Evolutionary conservation across 2,888 invertebrate genomes (phyloP), one percentile per base, ranked within the genome.

Genomic region (Phrixothrix hirtus): DNA sequence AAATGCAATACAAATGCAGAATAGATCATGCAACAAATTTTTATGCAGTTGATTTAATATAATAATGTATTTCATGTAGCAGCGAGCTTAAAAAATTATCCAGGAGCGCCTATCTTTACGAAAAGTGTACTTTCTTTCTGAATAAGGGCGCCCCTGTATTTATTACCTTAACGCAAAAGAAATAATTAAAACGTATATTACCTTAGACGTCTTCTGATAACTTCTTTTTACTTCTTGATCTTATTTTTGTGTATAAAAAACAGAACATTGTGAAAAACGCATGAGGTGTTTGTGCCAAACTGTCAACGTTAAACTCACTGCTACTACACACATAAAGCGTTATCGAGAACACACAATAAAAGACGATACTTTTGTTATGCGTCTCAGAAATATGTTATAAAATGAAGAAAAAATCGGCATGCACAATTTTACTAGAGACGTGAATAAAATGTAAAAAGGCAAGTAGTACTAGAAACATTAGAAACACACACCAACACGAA

Each of bases 1-100:
- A 42, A 53, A 42, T 41, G 16, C 53, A 53, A 41, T 53, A 42
- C 53, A 42, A 43, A 53, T 53, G 53, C 53, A 53, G 32, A 46
- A 38, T 43, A 38, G 12, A 38, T n/a, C 53, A 53, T 53, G 53
- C 53, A 53, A 17, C 38, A 51, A 38, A 43, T 29, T 10, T 38
- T 38, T 26, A 47, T 31, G 42, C 48, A 32, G 15, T 3, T 14
- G 39, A 16, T 41, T 41, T 14, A 34, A 17, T 39, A 15, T 42
- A 14, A 15, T 27, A 12, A 35, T 36, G 14, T 38, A 30, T 35
- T 27, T 27, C 13, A 25, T n/a, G 42, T 53, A 52, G 52, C 45
- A 52, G 46, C 51, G 39, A 52, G 51, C 39, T 45, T 51, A 51
- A 29, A 26, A 36, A 17, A 6, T 37, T 27, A 11, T 5, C 6